Evolutionary conservation across 2,113 vertebrate species (phyloP).

Genomic region (Alaudala cheleensis): DNA sequence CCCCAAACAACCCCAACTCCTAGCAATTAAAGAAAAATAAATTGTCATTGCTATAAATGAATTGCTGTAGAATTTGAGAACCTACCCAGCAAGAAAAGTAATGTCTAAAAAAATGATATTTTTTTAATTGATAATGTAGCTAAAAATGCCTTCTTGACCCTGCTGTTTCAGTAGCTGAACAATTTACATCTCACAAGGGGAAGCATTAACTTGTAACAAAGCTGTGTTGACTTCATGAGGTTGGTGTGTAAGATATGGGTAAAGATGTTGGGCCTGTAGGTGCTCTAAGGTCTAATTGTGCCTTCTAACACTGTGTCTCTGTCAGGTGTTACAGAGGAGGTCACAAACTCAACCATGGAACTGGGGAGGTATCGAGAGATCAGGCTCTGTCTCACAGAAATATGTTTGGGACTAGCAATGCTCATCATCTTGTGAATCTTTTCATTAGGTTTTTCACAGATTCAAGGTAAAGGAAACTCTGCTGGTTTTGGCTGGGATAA

Average conservation of each 20-base stretch:
- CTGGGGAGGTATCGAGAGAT: neutral
- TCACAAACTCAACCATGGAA: neutral
- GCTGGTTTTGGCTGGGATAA: neutral
- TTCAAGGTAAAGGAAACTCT: neutral
- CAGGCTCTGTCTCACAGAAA: neutral
- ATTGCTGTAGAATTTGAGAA: neutral
- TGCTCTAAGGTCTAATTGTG: neutral
- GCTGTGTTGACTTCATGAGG: neutral
- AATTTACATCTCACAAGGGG: neutral
- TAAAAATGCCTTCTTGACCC: neutral
- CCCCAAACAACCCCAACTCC: neutral
- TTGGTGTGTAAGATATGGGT: neutral
- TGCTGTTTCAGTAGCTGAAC: neutral
- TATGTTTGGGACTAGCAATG: neutral
- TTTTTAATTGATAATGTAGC: neutral
- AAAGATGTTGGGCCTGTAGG: too few relatives aligned
- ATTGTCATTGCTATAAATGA: neutral
- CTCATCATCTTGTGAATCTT: neutral
- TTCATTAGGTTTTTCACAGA: neutral
- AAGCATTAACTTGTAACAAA: neutral
- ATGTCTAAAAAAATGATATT: neutral
- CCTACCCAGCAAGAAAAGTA: neutral
- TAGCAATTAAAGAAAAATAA: neutral
- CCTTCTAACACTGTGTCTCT: neutral
- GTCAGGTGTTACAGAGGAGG: neutral